Percentiles rank a stretch among this genome's conserved stretches.
Evolutionary conservation across 2,113 vertebrate species (phyloP).

Genomic region (Pleuronectes platessa): DNA sequence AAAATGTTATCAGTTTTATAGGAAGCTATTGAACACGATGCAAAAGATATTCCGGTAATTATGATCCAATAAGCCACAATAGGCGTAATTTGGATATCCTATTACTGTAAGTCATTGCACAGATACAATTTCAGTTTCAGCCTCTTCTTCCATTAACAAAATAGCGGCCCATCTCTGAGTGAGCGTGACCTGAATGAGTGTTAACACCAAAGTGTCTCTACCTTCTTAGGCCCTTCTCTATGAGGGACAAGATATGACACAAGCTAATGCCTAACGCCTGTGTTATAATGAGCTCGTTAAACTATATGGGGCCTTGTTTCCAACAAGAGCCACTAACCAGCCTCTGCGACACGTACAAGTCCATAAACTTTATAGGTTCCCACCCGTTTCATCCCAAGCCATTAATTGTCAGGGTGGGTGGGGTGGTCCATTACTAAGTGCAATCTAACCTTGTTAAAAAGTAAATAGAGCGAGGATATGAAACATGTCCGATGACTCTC

Average conservation of each 20-base stretch:
- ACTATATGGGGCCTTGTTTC: constrained; percentile 76
- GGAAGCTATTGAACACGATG: background rate
- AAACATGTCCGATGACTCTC: constrained; percentile 38
- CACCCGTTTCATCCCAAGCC: constrained; percentile 67
- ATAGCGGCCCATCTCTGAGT: constrained; percentile 31
- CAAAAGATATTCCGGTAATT: constrained; percentile 1
- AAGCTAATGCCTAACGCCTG: constrained; percentile 46
- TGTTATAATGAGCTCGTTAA: constrained; percentile 81
- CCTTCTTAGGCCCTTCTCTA: constrained; percentile 18
- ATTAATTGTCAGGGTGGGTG: constrained; percentile 74
- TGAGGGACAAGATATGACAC: constrained; percentile 43
- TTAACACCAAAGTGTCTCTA: constrained; percentile 26
- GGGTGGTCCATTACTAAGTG: constrained; percentile 71
- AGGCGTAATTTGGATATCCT: background rate
- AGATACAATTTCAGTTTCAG: constrained; percentile 11
- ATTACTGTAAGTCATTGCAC: constrained; percentile 11
- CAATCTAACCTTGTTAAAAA: constrained; percentile 66
- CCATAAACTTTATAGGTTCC: constrained; percentile 80
- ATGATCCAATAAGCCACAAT: constrained; percentile 22
- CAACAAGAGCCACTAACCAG: constrained; percentile 76
- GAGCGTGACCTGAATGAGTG: constrained; percentile 17
- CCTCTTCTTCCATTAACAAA: constrained; percentile 26
- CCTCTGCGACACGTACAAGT: constrained; percentile 73
- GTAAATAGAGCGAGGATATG: constrained; percentile 52
- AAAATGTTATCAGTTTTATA: background rate